These are phyloP conservation scores for Climacteris rufus DNA, from an alignment of 2,113 vertebrate genomes.

Conservation along the genomic window DNA sequence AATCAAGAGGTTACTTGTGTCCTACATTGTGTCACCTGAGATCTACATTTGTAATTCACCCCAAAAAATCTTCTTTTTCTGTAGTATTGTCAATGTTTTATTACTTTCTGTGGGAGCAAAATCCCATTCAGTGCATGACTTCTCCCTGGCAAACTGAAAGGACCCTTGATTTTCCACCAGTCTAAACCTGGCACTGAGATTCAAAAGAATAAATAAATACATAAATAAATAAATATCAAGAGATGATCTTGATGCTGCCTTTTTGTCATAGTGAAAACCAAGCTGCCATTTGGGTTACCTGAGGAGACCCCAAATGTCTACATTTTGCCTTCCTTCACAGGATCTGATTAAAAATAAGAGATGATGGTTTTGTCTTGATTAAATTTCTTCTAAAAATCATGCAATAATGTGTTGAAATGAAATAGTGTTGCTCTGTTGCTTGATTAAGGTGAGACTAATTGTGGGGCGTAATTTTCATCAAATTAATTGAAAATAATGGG, in stretches of 20 bases:
- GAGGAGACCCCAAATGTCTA: neutral
- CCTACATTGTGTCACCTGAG: neutral
- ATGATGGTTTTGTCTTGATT: neutral
- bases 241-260: neutral
- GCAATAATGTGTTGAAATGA: slow-evolving; percentile 13
- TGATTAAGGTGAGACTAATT: slow-evolving; percentile 57
- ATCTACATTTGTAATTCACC: neutral
- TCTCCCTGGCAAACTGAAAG: neutral
- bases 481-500: slow-evolving; percentile 45
- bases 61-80: neutral
- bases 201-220: neutral
- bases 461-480: slow-evolving; percentile 60
- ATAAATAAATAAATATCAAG: neutral
- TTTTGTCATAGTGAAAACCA: neutral
- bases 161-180: neutral
- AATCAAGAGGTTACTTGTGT: neutral
- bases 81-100: neutral
- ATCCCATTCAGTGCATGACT: neutral
- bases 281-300: neutral
- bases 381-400: slow-evolving; percentile 31
- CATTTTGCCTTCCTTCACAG: neutral
- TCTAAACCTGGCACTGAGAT: neutral
- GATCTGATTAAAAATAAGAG: slow-evolving; percentile 32
- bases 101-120: neutral
- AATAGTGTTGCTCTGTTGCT: slow-evolving; percentile 9